Base-by-base conservation (phyloP, 2,888 invertebrate genomes). In the Protonemura montana region DNA sequence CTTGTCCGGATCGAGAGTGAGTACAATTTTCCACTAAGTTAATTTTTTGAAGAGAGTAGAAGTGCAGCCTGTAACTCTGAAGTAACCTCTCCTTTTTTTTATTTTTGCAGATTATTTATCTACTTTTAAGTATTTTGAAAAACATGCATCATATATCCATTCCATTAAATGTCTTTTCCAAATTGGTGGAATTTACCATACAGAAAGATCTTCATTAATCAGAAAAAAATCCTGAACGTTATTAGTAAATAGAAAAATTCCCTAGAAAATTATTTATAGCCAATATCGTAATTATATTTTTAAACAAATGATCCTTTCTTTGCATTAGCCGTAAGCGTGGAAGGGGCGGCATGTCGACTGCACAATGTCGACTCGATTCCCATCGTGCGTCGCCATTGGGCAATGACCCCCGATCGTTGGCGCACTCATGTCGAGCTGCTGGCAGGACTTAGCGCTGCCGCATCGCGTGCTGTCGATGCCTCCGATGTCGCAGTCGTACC, bases 1-100 rank as follows among this genome's bases (percentile, higher is more conserved):
- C 93, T 97, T 87, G 93, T 95, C 86, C 94, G 96, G 90, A 94
- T 97, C 91, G 95, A 96, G 93, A 96, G 96, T 97, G 92, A 93
- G 94, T 93, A 25, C 5, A 26, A 26, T 82, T 21, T 21, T 81
- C 76, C 7, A 26, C 59, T 59, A 16, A 16, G 21, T 27, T 85
- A 10, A 77, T 78, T 35, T 42, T n/a, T n/a, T n/a, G n/a, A n/a
- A n/a, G n/a, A n/a, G n/a, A n/a, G n/a, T n/a, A n/a, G n/a, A n/a
- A n/a, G n/a, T n/a, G n/a, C n/a, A n/a, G n/a, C n/a, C n/a, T n/a
- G n/a, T n/a, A n/a, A n/a, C n/a, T n/a, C n/a, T n/a, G n/a, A n/a
- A n/a, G n/a, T n/a, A n/a, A n/a, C n/a, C n/a, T n/a, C n/a, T n/a
- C n/a, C n/a, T n/a, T n/a, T n/a, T n/a, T n/a, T n/a, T n/a, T n/a